phyloP scores from a whole-genome alignment of 1,140 invertebrate genomes.

The Helicoverpa armigera region DNA sequence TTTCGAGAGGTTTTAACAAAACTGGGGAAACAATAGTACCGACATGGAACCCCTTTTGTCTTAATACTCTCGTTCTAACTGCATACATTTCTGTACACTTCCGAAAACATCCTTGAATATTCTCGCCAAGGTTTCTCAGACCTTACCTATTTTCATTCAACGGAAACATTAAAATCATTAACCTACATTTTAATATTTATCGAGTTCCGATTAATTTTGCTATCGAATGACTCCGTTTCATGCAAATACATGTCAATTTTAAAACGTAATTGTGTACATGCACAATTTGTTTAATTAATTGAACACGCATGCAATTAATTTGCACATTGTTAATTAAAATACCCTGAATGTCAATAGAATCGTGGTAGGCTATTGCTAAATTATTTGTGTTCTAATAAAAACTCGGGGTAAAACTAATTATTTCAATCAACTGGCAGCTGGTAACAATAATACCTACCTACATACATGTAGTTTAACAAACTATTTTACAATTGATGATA shows the following conservation, averaged over 20 bases:
- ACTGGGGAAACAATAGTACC: not conserved
- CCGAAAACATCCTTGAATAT: not conserved
- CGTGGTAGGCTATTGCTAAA: not conserved
- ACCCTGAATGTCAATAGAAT: not conserved
- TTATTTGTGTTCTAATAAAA: not conserved
- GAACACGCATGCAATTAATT: constrained; percentile 24
- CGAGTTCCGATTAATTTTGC: constrained; percentile 25
- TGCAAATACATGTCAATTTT: not conserved
- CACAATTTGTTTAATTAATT: constrained; percentile 28
- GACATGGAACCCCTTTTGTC: not conserved
- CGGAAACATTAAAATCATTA: constrained; percentile 7
- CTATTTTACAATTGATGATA: no score
- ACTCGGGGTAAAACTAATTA: no score
- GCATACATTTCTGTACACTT: not conserved
- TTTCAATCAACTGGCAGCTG: no score
- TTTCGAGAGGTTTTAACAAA: constrained; percentile 35
- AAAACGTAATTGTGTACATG: constrained; percentile 2
- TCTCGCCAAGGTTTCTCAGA: constrained; percentile 13
- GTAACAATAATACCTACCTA: no score
- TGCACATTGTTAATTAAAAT: constrained; percentile 3
- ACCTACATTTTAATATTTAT: constrained; percentile 25
- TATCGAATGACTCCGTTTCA: not conserved
- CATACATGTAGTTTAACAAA: no score
- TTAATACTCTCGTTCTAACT: not conserved
- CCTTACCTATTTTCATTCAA: constrained; percentile 5